Evolutionary conservation across 2,888 invertebrate genomes (phyloP), one percentile per base, ranked within the genome.

Genomic region (Leptopilina drosophilae): DNA sequence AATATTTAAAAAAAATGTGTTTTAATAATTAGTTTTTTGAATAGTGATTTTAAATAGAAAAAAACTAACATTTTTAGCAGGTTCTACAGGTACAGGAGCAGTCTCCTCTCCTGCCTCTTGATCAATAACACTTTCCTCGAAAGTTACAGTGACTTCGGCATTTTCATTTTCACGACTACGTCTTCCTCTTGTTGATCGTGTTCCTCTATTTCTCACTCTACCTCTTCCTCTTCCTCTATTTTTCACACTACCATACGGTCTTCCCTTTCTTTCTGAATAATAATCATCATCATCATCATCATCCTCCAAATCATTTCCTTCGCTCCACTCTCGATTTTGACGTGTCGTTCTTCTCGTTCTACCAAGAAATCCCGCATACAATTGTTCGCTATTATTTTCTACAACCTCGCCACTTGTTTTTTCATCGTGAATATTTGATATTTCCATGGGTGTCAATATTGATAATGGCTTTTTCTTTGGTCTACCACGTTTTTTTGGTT

Each of bases 141-240:
- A 26, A 40, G 20, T 14, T 5, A 56, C 33, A 33, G 15, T 77
- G 59, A 64, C 75, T 59, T 11, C 76, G 73, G 26, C 67, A 53
- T 78, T 81, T 62, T 76, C 26, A 8, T 67, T 40, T 53, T 64
- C 64, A 14, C 83, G 83, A 65, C 84, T 81, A 5, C 83, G 84
- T 66, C 82, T 82, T 53, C 84, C 83, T 78, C 83, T 80, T 5
- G 85, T 82, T 40, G 77, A 80, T 0, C 81, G 77, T 67, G 69
- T 81, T 0, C 82, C 83, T 65, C 81, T 64, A 4, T 65, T 26
- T 76, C 80, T 78, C 0, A 80, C 73, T 67, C 82, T 64, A 33
- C 85, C 82, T 46, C 85, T 83, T 7, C 85, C 82, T 56, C 80
- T 79, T 7, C 81, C 79, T 75, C 82, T 80, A 73, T 79, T 59